phyloP scores from a whole-genome alignment of 2,113 vertebrate species.

The Odobenus rosmarus region DNA sequence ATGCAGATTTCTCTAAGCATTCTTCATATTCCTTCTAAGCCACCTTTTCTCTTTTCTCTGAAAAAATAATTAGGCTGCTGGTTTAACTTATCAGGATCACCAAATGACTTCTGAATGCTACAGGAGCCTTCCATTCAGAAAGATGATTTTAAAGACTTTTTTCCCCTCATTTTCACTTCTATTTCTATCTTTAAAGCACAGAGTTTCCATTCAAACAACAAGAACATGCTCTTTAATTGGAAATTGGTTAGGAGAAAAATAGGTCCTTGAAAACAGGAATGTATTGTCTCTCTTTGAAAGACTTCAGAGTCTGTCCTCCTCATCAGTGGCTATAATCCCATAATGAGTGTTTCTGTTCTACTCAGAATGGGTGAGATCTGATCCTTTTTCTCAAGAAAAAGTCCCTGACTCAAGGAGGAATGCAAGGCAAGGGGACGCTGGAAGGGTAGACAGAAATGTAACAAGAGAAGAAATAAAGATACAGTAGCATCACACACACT shows the following conservation, averaged over 20 bases:
- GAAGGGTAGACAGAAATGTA: neutral
- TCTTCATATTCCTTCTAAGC: neutral
- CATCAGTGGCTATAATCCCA: neutral
- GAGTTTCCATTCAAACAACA: conserved; percentile 46
- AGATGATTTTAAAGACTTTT: neutral
- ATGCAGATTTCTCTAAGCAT: neutral
- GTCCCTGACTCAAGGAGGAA: neutral
- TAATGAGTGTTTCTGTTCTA: neutral
- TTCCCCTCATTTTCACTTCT: neutral
- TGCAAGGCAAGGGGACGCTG: neutral
- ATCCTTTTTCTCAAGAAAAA: conserved; percentile 10
- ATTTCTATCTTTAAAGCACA: conserved; percentile 28
- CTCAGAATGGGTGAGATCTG: neutral
- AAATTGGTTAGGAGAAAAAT: neutral
- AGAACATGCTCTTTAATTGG: neutral
- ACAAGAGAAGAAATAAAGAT: neutral
- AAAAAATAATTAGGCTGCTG: neutral
- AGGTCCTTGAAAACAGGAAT: neutral
- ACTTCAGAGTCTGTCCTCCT: neutral
- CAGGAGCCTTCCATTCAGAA: neutral
- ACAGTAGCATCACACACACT: neutral
- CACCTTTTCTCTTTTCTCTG: conserved; percentile 47
- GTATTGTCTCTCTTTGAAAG: neutral
- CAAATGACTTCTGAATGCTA: neutral
- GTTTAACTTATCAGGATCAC: conserved; percentile 51